phyloP scores from a whole-genome alignment of 2,888 invertebrate species.

The Papilio demoleus region DNA sequence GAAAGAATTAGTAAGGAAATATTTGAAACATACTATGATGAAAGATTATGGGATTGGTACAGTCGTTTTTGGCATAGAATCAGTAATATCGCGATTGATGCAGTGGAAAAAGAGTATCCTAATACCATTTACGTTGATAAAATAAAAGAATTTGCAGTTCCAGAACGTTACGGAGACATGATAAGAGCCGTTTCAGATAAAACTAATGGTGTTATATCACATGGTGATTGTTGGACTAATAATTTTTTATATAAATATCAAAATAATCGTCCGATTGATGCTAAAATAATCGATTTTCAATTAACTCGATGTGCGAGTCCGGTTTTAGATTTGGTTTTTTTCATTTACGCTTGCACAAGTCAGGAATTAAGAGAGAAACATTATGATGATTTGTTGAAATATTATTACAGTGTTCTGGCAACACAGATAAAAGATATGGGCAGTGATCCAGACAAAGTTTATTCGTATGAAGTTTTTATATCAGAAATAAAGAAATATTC shows the following conservation, averaged over 20 bases:
- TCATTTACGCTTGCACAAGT: constrained; percentile 83
- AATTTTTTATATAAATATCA: constrained; percentile 85
- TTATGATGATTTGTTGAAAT: constrained; percentile 83
- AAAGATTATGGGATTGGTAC: constrained; percentile 83
- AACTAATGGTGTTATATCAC: constrained; percentile 84
- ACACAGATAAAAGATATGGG: constrained; percentile 83
- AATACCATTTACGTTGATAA: constrained; percentile 82
- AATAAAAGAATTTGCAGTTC: constrained; percentile 79
- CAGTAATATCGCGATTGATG: constrained; percentile 83
- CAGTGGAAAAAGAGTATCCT: constrained; percentile 85
- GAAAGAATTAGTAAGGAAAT: constrained; percentile 64
- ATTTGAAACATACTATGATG: constrained; percentile 84
- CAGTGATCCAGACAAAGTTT: constrained; percentile 82
- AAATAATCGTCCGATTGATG: constrained; percentile 59
- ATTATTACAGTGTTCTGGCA: constrained; percentile 84
- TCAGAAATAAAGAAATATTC: constrained; percentile 83
- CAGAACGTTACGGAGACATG: constrained; percentile 79
- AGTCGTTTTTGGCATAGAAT: constrained; percentile 77
- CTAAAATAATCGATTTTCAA: constrained; percentile 88
- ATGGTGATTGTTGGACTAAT: constrained; percentile 91
- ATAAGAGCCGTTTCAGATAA: constrained; percentile 65
- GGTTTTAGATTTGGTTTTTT: constrained; percentile 83
- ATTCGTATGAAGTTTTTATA: constrained; percentile 77
- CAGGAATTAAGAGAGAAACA: constrained; percentile 80
- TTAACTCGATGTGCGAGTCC: constrained; percentile 84